These are phyloP conservation scores for Xyliphius kryptos DNA, from an alignment of 2,113 vertebrate genomes.

Conservation along the genomic window DNA sequence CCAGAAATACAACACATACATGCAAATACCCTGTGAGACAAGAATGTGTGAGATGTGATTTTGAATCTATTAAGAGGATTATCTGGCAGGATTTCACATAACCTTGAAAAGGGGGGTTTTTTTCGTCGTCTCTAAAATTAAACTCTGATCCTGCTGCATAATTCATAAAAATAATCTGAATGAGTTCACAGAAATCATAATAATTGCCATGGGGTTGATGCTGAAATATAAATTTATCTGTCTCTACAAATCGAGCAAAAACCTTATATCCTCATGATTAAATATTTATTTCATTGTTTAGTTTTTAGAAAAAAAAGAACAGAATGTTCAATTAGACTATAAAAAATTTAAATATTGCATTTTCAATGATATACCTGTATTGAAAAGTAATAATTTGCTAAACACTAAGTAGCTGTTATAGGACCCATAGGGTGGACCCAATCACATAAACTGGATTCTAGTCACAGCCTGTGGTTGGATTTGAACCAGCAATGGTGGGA, in stretches of 20 bases:
- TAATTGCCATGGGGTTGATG: background rate
- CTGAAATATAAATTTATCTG: background rate
- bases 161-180: constrained; percentile 20
- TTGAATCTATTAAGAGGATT: constrained; percentile 18
- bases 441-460: too few species aligned
- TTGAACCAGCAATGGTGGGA: too few species aligned
- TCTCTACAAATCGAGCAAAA: background rate
- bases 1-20: constrained; percentile 36
- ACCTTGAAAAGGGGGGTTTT: constrained; percentile 13
- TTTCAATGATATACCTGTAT: too few species aligned
- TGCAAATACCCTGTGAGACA: constrained; percentile 17
- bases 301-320: too few species aligned
- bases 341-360: too few species aligned
- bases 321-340: too few species aligned
- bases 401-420: too few species aligned
- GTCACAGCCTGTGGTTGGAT: too few species aligned
- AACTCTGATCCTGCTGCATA: constrained; percentile 7
- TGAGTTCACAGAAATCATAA: constrained; percentile 5
- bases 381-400: too few species aligned
- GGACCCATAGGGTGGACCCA: too few species aligned
- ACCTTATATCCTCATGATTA: background rate
- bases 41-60: constrained; percentile 11
- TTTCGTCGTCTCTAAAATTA: constrained; percentile 16
- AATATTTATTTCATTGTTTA: too few species aligned
- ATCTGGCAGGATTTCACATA: constrained; percentile 13